Conservation (phyloP, 2,888 invertebrate genomes). For the Augiades crinisus region DNA sequence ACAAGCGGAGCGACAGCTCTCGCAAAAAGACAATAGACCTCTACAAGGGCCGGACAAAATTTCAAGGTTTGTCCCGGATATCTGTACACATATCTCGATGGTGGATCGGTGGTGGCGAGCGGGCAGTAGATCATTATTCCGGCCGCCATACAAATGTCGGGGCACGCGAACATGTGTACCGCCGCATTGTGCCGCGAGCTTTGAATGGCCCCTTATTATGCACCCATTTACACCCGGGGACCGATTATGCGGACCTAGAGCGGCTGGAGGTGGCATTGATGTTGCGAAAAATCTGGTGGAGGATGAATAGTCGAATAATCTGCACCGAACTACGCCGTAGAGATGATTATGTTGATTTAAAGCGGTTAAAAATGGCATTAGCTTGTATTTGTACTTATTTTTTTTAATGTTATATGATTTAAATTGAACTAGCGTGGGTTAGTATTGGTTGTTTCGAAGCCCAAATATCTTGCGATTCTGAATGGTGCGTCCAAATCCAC, state of each 20-base stretch:
- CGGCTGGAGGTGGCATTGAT: slow-evolving; percentile 42
- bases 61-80: slow-evolving; percentile 25
- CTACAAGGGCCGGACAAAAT: slow-evolving; percentile 19
- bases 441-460: slow-evolving; percentile 39
- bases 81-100: slow-evolving; percentile 22
- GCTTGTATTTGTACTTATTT: too few relatives aligned
- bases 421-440: too few relatives aligned
- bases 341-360: too few relatives aligned
- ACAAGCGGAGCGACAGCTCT: slow-evolving; percentile 13
- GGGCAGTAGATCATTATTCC: slow-evolving; percentile 74
- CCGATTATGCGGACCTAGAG: slow-evolving; percentile 36
- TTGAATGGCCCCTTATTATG: slow-evolving; percentile 80
- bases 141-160: slow-evolving; percentile 70
- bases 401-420: too few relatives aligned
- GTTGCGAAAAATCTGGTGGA: background rate
- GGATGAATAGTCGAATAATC: too few relatives aligned
- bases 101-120: slow-evolving; percentile 28
- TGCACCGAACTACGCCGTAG: too few relatives aligned
- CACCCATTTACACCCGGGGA: slow-evolving; percentile 76
- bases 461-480: slow-evolving; percentile 44
- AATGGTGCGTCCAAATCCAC: slow-evolving; percentile 40
- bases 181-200: slow-evolving; percentile 75
- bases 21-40: slow-evolving; percentile 16
- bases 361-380: too few relatives aligned
- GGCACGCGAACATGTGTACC: slow-evolving; percentile 70